Percentiles rank a stretch among this genome's conserved stretches.
Conservation (phyloP, 2,113 vertebrate genomes). For the Phasianus colchicus region DNA sequence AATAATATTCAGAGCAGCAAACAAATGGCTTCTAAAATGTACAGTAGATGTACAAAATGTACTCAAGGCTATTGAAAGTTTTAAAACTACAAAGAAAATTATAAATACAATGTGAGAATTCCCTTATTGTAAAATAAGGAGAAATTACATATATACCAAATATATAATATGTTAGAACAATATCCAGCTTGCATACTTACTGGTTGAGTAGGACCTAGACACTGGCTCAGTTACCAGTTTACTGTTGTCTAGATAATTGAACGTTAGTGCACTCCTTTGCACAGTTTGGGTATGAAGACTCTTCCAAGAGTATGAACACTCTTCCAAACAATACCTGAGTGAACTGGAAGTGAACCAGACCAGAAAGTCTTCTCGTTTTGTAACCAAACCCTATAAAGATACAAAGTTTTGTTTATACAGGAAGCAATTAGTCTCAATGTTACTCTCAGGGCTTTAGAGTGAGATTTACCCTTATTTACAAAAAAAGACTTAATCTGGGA, state of each 20-base stretch:
- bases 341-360: neutral
- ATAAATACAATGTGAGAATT: neutral
- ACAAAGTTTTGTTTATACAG: neutral
- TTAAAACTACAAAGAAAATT: neutral
- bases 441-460: neutral
- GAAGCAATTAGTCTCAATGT: neutral
- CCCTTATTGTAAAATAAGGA: too few species aligned
- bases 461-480: neutral
- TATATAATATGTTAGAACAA: fast-evolving
- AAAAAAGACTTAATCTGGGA: neutral
- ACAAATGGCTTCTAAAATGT: neutral
- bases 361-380: neutral
- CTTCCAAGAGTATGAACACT: neutral
- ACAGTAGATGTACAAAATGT: neutral
- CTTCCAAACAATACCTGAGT: neutral
- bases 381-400: neutral
- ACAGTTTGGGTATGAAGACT: neutral
- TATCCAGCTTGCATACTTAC: neutral
- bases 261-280: neutral
- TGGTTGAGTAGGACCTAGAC: neutral
- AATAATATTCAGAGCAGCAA: neutral
- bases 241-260: neutral
- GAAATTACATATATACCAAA: neutral
- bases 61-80: neutral
- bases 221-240: neutral